Conservation (phyloP, 2,113 vertebrate genomes). For the Pedetes capensis region DNA sequence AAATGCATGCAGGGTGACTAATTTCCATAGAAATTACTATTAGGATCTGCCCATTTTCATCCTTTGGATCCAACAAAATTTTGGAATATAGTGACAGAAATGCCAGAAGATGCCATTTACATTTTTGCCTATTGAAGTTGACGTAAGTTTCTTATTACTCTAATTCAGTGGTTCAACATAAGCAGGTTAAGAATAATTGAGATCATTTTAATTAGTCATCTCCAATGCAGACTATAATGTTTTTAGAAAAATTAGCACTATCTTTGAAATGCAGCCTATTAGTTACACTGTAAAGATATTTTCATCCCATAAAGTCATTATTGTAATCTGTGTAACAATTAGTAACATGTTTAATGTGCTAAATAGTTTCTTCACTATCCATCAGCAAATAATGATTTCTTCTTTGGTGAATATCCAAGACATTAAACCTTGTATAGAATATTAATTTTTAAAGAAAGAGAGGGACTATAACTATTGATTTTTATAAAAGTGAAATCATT, state of each 20-base stretch:
- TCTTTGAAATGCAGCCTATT: constrained; percentile 36
- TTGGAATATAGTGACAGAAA: background rate
- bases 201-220: constrained; percentile 2
- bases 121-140: background rate
- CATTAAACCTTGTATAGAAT: background rate
- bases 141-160: background rate
- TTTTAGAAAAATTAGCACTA: background rate
- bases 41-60: background rate
- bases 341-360: constrained; percentile 27
- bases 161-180: background rate
- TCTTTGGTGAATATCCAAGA: constrained; percentile 1
- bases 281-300: constrained; percentile 12
- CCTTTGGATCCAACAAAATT: background rate
- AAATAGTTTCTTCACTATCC: background rate
- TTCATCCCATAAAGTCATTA: constrained; percentile 19
- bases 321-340: constrained; percentile 19
- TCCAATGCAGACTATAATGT: background rate
- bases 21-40: background rate
- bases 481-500: constrained; percentile 35
- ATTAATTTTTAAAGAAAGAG: constrained; percentile 37
- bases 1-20: background rate
- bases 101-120: background rate
- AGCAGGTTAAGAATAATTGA: background rate
- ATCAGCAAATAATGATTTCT: background rate
- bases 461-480: background rate